phyloP scores from a whole-genome alignment of 2,113 vertebrate genomes.

The Hyla sarda region DNA sequence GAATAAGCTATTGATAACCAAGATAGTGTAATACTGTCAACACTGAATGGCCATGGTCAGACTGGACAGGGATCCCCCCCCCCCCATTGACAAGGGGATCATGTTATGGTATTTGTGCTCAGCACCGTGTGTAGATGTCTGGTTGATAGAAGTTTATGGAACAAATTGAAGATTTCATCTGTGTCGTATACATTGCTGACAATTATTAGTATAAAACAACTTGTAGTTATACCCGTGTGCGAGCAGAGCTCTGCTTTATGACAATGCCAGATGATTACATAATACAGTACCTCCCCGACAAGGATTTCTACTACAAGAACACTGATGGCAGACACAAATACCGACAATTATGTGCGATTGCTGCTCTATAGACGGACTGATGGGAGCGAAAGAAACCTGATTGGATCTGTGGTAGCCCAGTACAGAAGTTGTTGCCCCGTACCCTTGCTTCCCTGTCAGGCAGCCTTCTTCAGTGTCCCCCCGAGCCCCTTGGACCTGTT shows the following conservation, averaged over 20 bases:
- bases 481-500: too few relatives aligned
- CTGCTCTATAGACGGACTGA: conserved; percentile 10
- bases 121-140: neutral
- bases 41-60: too few relatives aligned
- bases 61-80: too few relatives aligned
- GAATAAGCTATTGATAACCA: too few relatives aligned
- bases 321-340: conserved; percentile 27
- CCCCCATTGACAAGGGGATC: too few relatives aligned
- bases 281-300: conserved; percentile 5
- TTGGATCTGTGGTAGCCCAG: too few relatives aligned
- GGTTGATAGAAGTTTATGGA: neutral
- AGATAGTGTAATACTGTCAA: too few relatives aligned
- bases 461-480: too few relatives aligned
- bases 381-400: conserved; percentile 8
- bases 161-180: neutral
- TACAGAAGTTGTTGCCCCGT: too few relatives aligned
- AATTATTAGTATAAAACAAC: neutral
- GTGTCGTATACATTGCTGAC: neutral
- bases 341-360: conserved; percentile 20
- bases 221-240: conserved; percentile 9
- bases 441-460: too few relatives aligned
- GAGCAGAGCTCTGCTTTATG: neutral
- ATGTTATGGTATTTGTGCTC: too few relatives aligned
- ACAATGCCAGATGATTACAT: conserved; percentile 45
- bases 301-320: conserved; percentile 5